Base-by-base conservation (phyloP, 2,888 invertebrate species). In the Notodonta ziczac region DNA sequence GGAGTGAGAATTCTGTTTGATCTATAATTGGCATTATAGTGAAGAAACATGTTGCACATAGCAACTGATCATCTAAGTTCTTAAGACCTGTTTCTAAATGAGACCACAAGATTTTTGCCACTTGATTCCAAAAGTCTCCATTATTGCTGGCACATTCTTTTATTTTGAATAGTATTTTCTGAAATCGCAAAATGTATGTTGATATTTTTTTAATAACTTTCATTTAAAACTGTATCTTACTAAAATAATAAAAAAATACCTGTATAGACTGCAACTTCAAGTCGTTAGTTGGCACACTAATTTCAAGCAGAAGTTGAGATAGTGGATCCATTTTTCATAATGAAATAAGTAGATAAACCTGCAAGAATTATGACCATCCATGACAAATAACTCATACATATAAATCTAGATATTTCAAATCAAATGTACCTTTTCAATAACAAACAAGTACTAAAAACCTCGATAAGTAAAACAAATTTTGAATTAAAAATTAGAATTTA, bases 41-140 rank as follows among this genome's bases (percentile, higher is more conserved):
- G 67, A 85, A 92, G 65, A 91, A 90, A 72, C 90, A 89, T 66
- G 89, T 92, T 16, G 89, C 83, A 69, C 91, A 90, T 3, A 94
- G 74, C 57, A 92, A 71, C 70, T 94, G 93, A 66, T 89, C 87
- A 73, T 94, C 93, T 72, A 88, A 83, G 72, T 81, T 84, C 10
- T 68, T 67, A 6, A 90, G 73, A 13, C 85, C 86, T 32, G 59
- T 73, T 57, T 77, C 67, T 62, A 93, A 73, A 76, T 92, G 91
- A 9, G 44, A 58, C 87, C 90, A 91, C 56, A 93, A 62, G 58
- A 73, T 66, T 48, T 84, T 74, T 62, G 81, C 66, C 48, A 88
- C 66, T 63, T 78, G 61, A 65, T 79, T 70, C 84, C 81, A 87
- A 50, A 69, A 62, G 14, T 78, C 65, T 54, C 70, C 57, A 58